Conservation (phyloP, 2,113 vertebrate species). For the Trochalopteron elliotii region DNA sequence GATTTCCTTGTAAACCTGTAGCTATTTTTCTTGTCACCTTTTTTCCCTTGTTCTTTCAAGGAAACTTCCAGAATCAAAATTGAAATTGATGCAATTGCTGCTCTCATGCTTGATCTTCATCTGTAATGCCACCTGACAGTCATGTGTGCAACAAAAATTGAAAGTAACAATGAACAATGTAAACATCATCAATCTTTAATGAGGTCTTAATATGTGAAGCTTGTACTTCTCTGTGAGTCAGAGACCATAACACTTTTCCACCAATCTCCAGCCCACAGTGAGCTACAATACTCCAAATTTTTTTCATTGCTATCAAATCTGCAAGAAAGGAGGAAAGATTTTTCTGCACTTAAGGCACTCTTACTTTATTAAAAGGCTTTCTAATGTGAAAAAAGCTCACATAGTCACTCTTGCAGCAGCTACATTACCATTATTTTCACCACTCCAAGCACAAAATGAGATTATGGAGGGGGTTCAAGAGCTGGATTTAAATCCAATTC, state of each 20-base stretch:
- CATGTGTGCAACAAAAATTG: not conserved
- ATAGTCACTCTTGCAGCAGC: slow-evolving; percentile 50
- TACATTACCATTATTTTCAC: slow-evolving; percentile 67
- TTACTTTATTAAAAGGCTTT: slow-evolving; percentile 69
- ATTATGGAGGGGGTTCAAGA: slow-evolving; percentile 69
- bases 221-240: not conserved
- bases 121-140: slow-evolving; percentile 25
- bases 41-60: not conserved
- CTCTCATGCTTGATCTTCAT: not conserved
- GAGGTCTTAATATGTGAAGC: not conserved
- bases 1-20: not conserved
- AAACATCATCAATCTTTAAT: slow-evolving; percentile 39
- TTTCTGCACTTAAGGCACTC: slow-evolving; percentile 39
- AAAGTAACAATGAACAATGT: not conserved
- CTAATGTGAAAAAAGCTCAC: slow-evolving; percentile 68
- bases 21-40: not conserved
- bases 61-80: not conserved
- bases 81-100: not conserved
- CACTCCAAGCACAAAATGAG: slow-evolving; percentile 70
- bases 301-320: not conserved
- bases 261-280: not conserved
- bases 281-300: not conserved
- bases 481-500: slow-evolving; percentile 75
- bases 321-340: not conserved
- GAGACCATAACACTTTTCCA: not conserved